Evolutionary conservation across 1,140 invertebrate genomes (phyloP).

Genomic region (Propsilocerus akamusi): DNA sequence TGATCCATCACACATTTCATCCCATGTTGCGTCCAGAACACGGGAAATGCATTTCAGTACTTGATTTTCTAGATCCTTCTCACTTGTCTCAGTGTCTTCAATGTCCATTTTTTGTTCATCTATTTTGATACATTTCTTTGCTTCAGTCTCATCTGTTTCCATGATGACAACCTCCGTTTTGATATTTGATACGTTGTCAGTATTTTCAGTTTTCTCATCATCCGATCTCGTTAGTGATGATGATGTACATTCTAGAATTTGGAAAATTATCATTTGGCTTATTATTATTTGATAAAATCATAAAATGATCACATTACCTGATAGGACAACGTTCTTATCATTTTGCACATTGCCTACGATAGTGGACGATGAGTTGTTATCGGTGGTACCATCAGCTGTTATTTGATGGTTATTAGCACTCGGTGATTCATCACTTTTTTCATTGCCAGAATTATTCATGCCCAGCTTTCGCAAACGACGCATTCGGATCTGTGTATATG

Average conservation of each 20-base stretch:
- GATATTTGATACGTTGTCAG: neutral
- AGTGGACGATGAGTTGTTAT: neutral
- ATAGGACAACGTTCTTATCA: neutral
- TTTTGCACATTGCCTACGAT: neutral
- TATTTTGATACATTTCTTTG: slow-evolving; percentile 5
- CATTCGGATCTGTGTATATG: neutral
- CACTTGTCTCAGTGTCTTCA: slow-evolving; percentile 14
- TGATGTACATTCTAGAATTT: neutral
- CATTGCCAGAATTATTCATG: neutral
- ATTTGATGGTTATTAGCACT: neutral
- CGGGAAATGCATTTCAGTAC: slow-evolving; percentile 32
- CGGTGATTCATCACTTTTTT: slow-evolving; percentile 1
- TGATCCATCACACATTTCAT: slow-evolving; percentile 27
- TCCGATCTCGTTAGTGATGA: neutral
- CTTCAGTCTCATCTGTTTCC: slow-evolving; percentile 30
- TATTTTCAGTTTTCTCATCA: neutral
- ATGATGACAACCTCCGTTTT: slow-evolving; percentile 50
- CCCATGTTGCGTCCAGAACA: slow-evolving; percentile 38
- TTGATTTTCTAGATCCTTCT: slow-evolving; percentile 30
- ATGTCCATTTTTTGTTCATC: slow-evolving; percentile 10
- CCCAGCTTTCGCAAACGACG: slow-evolving; percentile 1
- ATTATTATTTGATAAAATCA: neutral
- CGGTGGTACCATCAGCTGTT: neutral
- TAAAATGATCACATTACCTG: neutral
- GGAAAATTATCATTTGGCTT: neutral